phyloP scores from a whole-genome alignment of 2,888 invertebrate species.

The Caenorhabditis uteleia region DNA sequence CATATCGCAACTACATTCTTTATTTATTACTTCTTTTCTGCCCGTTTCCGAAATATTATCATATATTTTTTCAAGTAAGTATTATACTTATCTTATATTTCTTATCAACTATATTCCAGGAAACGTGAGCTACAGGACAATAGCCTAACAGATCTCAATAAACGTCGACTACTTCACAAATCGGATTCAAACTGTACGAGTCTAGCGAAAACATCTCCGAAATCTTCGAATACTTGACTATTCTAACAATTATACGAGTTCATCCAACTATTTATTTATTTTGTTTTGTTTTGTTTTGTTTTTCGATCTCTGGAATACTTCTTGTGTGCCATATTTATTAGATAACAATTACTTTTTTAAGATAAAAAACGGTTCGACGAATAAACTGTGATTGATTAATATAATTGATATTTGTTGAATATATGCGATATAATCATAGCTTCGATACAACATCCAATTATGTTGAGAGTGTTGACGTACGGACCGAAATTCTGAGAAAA shows the following conservation, averaged over 20 bases:
- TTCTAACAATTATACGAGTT: background rate
- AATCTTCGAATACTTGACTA: slow-evolving; percentile 12
- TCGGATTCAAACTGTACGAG: slow-evolving; percentile 30
- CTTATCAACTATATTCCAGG: slow-evolving; percentile 6
- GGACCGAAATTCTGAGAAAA: slow-evolving; percentile 23
- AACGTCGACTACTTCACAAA: slow-evolving; percentile 18
- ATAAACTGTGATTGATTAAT: slow-evolving; percentile 1
- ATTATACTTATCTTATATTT: background rate
- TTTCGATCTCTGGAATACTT: no score
- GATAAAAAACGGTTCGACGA: no score
- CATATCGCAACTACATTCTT: slow-evolving; percentile 36
- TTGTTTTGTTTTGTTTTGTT: background rate
- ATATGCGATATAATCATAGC: slow-evolving; percentile 31
- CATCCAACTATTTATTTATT: background rate
- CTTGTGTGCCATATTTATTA: no score
- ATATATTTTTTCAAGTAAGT: slow-evolving; percentile 13
- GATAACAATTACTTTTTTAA: no score
- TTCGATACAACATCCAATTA: slow-evolving; percentile 21
- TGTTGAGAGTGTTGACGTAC: slow-evolving; percentile 24
- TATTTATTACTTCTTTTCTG: slow-evolving; percentile 36
- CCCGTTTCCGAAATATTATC: slow-evolving; percentile 25
- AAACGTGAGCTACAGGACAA: slow-evolving; percentile 24
- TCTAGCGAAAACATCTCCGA: slow-evolving; percentile 25
- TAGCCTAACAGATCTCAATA: slow-evolving; percentile 21
- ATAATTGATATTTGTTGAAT: slow-evolving; percentile 24